A percentile compares a stretch with the other conserved stretches of the same genome.
Evolutionary conservation across 1,140 invertebrate species (phyloP).

Genomic region (Drosophila triauraria): DNA sequence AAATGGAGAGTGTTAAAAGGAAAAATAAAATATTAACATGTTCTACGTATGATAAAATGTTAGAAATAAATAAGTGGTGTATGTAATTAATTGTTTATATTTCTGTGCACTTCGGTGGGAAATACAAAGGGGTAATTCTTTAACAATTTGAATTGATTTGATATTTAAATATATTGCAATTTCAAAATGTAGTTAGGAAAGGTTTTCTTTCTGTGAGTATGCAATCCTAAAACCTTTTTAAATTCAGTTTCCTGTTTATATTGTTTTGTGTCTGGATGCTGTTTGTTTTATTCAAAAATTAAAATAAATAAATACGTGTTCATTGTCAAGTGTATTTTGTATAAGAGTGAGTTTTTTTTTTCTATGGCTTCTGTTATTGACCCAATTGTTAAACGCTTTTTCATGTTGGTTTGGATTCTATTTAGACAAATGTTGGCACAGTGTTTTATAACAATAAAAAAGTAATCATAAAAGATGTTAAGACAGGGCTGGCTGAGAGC

Average conservation of each 20-base stretch:
- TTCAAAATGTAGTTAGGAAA: background rate
- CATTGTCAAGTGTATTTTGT: constrained; percentile 7
- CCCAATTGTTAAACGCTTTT: constrained; percentile 35
- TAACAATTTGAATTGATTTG: background rate
- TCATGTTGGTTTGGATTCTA: constrained; percentile 22
- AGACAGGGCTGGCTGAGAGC: background rate
- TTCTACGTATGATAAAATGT: background rate
- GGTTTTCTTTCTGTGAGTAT: background rate
- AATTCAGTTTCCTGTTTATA: background rate
- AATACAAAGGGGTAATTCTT: background rate
- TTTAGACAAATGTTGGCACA: constrained; percentile 42
- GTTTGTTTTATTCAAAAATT: background rate
- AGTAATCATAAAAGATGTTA: constrained; percentile 7
- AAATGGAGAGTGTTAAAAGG: constrained; percentile 33
- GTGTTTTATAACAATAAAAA: constrained; percentile 18
- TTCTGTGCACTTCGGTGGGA: background rate
- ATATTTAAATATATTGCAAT: background rate
- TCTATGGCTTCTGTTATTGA: constrained; percentile 36
- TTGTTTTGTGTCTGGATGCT: background rate
- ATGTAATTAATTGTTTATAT: background rate
- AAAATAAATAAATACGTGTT: constrained; percentile 15
- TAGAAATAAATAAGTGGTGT: constrained; percentile 1
- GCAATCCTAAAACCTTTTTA: background rate
- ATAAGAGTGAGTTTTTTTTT: background rate
- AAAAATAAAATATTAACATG: background rate